Base-by-base conservation (phyloP, 2,113 vertebrate genomes). In the Chunga burmeisteri region DNA sequence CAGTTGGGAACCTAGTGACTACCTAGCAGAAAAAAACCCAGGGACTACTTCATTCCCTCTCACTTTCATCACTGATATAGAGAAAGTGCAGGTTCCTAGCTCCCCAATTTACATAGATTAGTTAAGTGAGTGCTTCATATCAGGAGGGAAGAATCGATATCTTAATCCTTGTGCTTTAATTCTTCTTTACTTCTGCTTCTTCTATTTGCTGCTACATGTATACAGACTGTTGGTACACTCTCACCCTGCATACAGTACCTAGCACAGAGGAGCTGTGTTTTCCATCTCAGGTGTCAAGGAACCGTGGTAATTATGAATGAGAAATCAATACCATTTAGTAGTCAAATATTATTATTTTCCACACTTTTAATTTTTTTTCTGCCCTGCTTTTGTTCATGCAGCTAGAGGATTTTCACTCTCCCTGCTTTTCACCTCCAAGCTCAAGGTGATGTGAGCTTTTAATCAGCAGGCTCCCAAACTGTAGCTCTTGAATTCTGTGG, bases 391-490 rank as follows among this genome's bases (percentile, higher is more conserved):
- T 74, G 1, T 67, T 84, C 11, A 6, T 16, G 7, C 16, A 58
- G 38, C 29, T 73, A 32, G 25, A 92, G 29, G 32, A 80, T 81
- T 92, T 67, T 88, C 63, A 50, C 4, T 55, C 40, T 83, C 29
- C 23, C 47, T 74, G n/a, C 20, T 93, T 93, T 96, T 95, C 32
- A 78, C 3, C 4, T 94, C 72, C 23, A 88, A 44, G 36, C 34
- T 90, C 50, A 81, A 88, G 92, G 75, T 84, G 67, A 78, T 71
- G 23, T 44, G 49, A 81, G 67, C 55, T 93, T 95, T 94, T 88
- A 88, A 88, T 81, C 68, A 93, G 29, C 90, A 93, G 59, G 20
- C n/a, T 95, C 22, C 53, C 26, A 67, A 77, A 78, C 22, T 74
- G 38, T 74, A 83, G 59, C 18, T 94, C 32, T 78, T 71, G 75